Evolutionary conservation across 2,113 vertebrate genomes (phyloP), one percentile per base, ranked within the genome.

Genomic region (Prietella phreatophila): DNA sequence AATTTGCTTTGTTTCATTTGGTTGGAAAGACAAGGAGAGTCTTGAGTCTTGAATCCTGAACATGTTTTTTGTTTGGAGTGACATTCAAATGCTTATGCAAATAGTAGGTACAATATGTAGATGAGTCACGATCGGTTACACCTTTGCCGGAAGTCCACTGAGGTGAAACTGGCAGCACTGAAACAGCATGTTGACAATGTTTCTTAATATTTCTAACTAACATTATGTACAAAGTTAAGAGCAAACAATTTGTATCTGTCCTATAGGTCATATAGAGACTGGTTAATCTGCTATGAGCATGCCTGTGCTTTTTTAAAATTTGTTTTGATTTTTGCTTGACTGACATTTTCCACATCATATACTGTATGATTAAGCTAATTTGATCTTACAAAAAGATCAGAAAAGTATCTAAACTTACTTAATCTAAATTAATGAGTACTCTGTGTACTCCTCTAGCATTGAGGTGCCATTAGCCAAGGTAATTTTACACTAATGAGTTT

Each of bases 41-140:
- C 4, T 7, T 50, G 50, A 80, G 25, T 17, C 47, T 76, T 33
- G 30, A 36, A 58, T 36, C 55, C 15, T 33, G 55, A 33, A 13
- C 8, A 22, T 58, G 15, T 30, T 55, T 53, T 50, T 71, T 84
- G 39, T 7, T 67, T 67, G 30, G 39, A 82, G 39, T 36, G 55
- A 58, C 30, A 85, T 85, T 56, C 83, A 85, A 85, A 85, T 85
- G 11, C 83, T 36, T 39, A 85, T 85, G 30, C 83, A 85, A 85
- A 85, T 56, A 42, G 30, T 17, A 15, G 50, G n/a, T n/a, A 53
- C 33, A 14, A 14, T 17, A 75, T 50, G 1, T 78, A 78, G 25
- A 47, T 50, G 42, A n/a, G 14, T 47, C 27, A 53, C 3, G 6
- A 39, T 20, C 56, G 20, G n/a, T 1, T 65, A 65, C 47, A 86